Base-by-base conservation (phyloP, 2,888 invertebrate species). In the Synergus itoensis region DNA sequence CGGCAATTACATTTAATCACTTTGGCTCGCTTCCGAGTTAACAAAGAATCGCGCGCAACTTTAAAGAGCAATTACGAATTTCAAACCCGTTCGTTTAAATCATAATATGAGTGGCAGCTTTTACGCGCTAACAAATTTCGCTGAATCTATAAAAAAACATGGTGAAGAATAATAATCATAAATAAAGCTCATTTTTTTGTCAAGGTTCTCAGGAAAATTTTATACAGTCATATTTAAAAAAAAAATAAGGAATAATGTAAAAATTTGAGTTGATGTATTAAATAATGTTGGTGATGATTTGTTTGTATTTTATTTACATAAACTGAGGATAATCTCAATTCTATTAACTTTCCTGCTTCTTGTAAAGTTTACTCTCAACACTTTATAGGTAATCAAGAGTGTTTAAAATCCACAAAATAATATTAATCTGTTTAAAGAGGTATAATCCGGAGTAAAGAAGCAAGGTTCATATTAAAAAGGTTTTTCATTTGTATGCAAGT, bases 401-500 rank as follows among this genome's bases (percentile, higher is more conserved):
- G n/a, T n/a, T 65, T 65, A 40, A 21, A 67, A 43, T 16, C 14
- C 8, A 36, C n/a, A 67, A 67, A 67, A 67, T 67, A 43, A 67
- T 12, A 43, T 67, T 67, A 43, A 67, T 67, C 18, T 67, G 18
- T 67, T 67, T 43, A 45, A 18, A 67, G 28, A 67, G 43, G 12
- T 2, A 45, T 43, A 67, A 67, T 43, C 41, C 43, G 14, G 14
- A 8, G 12, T 41, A 1, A 67, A 45, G 43, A 18, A 21, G 45
- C 67, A 43, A 67, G 43, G 45, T 9, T 16, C 2, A 18, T 18
- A 73, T 21, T 62, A 45, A 65, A 76, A 62, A 48, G 57, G 28
- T 48, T 62, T 62, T 80, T 75, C 80, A 82, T 86, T 83, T 82
- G 77, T 76, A 81, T 82, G 82, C 82, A 62, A 78, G 77, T 77